Base-by-base conservation (phyloP, 2,888 invertebrate genomes). In the Cantharis rufa region DNA sequence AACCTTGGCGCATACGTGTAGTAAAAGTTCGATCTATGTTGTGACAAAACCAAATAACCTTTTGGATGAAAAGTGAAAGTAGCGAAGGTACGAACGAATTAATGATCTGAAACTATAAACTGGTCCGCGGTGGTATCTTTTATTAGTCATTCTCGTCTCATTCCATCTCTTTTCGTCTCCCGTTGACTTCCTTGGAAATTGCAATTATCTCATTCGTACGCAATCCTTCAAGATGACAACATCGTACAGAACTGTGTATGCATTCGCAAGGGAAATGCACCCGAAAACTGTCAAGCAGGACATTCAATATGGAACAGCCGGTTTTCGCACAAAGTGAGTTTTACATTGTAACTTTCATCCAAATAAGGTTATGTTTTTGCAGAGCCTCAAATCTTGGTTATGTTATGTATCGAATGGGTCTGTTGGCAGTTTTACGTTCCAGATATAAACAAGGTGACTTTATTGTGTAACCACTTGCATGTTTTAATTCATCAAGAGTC, bases 361-460 rank as follows among this genome's bases (percentile, higher is more conserved):
- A 32, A 73, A 21, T 61, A 63, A 15, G 18, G 18, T 76, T 80
- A 80, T 78, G 84, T 82, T 86, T 91, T 91, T 71, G 24, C 89
- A 98, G 98, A 86, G 96, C 96, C 61, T 92, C 92, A 80, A 89
- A 93, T 78, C 89, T 99, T 84, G 95, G 96, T 82, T 97, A 97
- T 91, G 95, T 99, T 18, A 93, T 98, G 89, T 98, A 95, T 88
- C 92, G 99, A 73, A 96, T 98, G 95, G 99, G 98, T 3, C 89
- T 98, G 28, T 89, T 99, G 82, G 97, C 98, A 10, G 96, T 94
- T 3, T 90, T 99, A 27, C 91, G 98, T 71, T 98, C 98, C 11
- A 93, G 95, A 84, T 90, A 90, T 79, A 94, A 94, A 85, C 92
- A 93, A 89, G 96, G 97, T 93, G 88, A 88, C 4, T 87, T 81